Evolutionary conservation across 2,888 invertebrate species (phyloP), one percentile per base, ranked within the genome.

Genomic region (Zeuzera pyrina): DNA sequence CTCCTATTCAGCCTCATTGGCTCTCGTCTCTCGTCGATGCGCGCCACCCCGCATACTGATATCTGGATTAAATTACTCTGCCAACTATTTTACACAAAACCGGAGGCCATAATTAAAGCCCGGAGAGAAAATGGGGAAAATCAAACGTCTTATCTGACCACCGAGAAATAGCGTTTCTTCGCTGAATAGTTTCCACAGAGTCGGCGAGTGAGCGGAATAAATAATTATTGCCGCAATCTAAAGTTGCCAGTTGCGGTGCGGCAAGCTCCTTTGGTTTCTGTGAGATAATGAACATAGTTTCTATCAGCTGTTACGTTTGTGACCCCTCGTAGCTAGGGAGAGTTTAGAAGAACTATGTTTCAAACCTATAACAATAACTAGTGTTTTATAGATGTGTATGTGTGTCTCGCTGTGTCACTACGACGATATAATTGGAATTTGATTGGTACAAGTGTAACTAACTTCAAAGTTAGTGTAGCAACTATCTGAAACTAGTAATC

Each of bases 71-170:
- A 81, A 81, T 83, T 79, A 79, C 79, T 77, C 66, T 55, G 46
- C 65, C 70, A 81, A 83, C 81, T 81, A 81, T 79, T 81, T 81
- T 76, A 81, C 79, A 81, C 81, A 78, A 79, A 77, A 81, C 79
- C 73, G 60, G 68, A 56, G 76, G 74, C 81, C 65, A 79, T 79
- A 83, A 83, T 83, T 83, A 83, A 83, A 81, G 74, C 69, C 77
- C 71, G 55, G 55, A 64, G 61, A 69, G 73, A 77, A 78, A 79
- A 74, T 67, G 70, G 72, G 68, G 66, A 31, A 72, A 78, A 81
- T 83, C 79, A 79, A 77, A 79, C 79, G 83, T 70, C 83, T 83
- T 83, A 83, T 83, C 83, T 79, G 79, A 74, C 79, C 76, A 65
- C 50, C 56, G 72, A 65, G 79, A 74, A 79, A 79, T 79, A 71